Base-by-base conservation (phyloP, 2,888 invertebrate species). In the Rhingia campestris region DNA sequence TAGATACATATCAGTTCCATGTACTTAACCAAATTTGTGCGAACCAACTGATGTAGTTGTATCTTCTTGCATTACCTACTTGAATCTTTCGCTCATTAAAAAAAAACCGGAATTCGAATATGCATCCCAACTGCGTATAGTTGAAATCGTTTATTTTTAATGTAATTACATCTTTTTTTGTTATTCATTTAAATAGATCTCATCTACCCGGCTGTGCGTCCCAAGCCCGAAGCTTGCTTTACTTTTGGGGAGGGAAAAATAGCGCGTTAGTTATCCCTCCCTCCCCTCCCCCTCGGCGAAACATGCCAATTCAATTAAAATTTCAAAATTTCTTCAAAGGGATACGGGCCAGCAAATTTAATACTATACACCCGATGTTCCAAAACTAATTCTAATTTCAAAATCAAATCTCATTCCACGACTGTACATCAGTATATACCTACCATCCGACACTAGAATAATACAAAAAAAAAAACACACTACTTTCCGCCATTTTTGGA, bases 401-500 rank as follows among this genome's bases (percentile, higher is more conserved):
- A n/a, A 4, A 9, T 7, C 49, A 49, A 49, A 30, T 30, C 7
- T 4, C 47, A 7, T 7, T 12, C 6, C 4, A 9, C 30, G 22
- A 49, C 49, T 49, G 22, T 9, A 33, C 33, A 10, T 5, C 33
- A 32, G 32, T 33, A 4, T 32, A 43, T 22, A 22, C 22, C 39
- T 6, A 10, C 6, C 41, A 58, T 30, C 58, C 33, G n/a, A 14
- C 12, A 30, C 6, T 4, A 30, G 49, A 47, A 56, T 32, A 56
- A 30, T n/a, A 9, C 3, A 4, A 30, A 12, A 33, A 33, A 43
- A 43, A 22, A 37, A 49, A 45, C 14, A 63, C 41, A 63, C 43
- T 54, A 7, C 43, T 72, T 64, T 64, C 64, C 47, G 47, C 64
- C 64, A 66, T 74, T 66, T 74, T 74, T 37, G 33, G 22, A 66